Evolutionary conservation across 2,888 invertebrate genomes (phyloP), one percentile per base, ranked within the genome.

Genomic region (Aradus depressus): DNA sequence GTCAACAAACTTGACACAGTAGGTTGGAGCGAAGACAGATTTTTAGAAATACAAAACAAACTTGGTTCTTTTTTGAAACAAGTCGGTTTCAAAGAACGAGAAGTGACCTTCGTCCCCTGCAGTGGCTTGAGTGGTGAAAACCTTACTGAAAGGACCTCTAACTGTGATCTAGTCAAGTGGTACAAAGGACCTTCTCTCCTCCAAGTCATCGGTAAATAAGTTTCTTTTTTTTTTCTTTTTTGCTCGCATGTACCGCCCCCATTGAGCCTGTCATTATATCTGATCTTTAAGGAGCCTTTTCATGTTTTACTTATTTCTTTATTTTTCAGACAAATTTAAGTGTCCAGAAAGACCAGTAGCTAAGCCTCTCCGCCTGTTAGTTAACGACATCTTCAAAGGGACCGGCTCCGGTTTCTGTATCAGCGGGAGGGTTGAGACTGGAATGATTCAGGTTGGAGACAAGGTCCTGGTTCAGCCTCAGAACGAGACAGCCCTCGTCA

Each of bases 1-100:
- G 81, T 99, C 16, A 99, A 99, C 66, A 99, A 99, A 71, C 72
- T 99, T 66, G 98, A 99, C 65, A 97, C 93, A 0, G 88, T 86
- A 0, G 81, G 81, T 50, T 99, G 98, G 97, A 84, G 85, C 2
- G 75, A 88, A 64, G 81, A 84, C 5, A 76, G 98, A 59, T 99
- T 91, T 68, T 77, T 84, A 60, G 92, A 96, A 64, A 92, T 99
- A 54, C 77, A 78, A 1, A 75, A 75, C 48, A 92, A 90, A 67
- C 71, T 97, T 41, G 81, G 80, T 60, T 66, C 71, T 8, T 92
- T 93, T 63, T 68, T 97, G 21, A 91, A 87, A 67, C 89, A 90
- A 68, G 91, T 86, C 16, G 95, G 95, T 1, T 96, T 86, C 65
- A 84, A 85, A 64, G 91, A 93, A 25, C 73, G 74, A 6, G 88